Evolutionary conservation across 2,113 vertebrate species (phyloP).

Genomic region (Passer montanus): DNA sequence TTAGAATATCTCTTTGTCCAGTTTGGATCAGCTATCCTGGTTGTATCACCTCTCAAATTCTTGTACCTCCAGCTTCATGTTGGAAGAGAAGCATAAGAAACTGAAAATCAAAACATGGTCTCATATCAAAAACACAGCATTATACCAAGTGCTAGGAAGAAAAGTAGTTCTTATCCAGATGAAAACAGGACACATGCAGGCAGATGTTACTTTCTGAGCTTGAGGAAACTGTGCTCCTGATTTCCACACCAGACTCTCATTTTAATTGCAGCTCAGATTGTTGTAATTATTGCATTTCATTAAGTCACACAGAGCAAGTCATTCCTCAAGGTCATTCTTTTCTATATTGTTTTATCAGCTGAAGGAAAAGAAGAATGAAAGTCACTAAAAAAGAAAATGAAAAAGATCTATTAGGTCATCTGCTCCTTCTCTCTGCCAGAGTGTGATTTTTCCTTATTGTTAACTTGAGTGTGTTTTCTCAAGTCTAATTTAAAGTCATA

Average conservation of each 20-base stretch:
- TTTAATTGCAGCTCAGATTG: not conserved
- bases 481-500: not conserved
- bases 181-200: not conserved
- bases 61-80: not conserved
- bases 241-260: not conserved
- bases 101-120: not conserved
- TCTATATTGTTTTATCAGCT: not conserved
- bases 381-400: not conserved
- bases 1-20: not conserved
- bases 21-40: not conserved
- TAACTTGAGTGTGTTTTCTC: not conserved
- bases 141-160: not conserved
- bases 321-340: constrained; percentile 3
- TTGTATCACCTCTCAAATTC: not conserved
- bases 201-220: not conserved
- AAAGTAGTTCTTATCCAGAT: not conserved
- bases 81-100: not conserved
- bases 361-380: not conserved
- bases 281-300: not conserved
- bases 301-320: not conserved
- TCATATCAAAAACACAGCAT: not conserved
- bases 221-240: not conserved
- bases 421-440: not conserved
- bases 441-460: not conserved
- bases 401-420: not conserved